Evolutionary conservation across 92 coral and sea anemone species (phyloP), one percentile per base, ranked within the genome.

Genomic region (Palythoa heliodiscus): DNA sequence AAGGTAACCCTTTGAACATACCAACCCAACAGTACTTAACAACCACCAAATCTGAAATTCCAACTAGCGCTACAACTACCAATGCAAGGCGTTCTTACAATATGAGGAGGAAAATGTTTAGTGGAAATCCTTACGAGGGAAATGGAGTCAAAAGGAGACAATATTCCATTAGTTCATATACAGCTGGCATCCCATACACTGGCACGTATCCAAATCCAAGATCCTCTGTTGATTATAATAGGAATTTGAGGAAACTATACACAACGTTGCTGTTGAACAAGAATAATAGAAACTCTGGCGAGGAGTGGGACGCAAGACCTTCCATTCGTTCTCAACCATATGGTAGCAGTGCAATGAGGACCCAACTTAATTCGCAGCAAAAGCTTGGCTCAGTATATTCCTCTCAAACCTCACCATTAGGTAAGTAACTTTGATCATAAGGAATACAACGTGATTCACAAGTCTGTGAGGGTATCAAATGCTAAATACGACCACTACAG

Each of bases 11-110:
- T 24, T 14, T 67, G 7, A 66, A 39, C 63, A 38, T 52, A 22
- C 13, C 47, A 17, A 23, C 73, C 55, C 74, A 54, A 2, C 19
- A n/a, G 19, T 54, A 76, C 24, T 14, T 37, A 25, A 14, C 23
- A 24, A 13, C 81, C 4, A 15, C 38, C 66, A 76, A 54, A 52
- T 76, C 81, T 76, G 81, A 76, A 53, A 55, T 76, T 15, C 84
- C 84, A 19, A 17, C 74, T 11, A 80, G 74, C 10, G 72, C 37
- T 15, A 43, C 22, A 48, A 14, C 61, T 47, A 35, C 66, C 61
- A 66, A 2, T 4, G 57, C 37, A 13, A 37, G 60, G n/a, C 40
- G n/a, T 79, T 40, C 84, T 2, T 61, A 39, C 63, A 40, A 17
- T 23, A 39, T 4, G 38, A 29, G 35, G 35, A 29, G 35, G 35